These are phyloP conservation scores for Xenotilapia longispinis DNA, from an alignment of 2,113 vertebrate genomes.

Conservation along the genomic window DNA sequence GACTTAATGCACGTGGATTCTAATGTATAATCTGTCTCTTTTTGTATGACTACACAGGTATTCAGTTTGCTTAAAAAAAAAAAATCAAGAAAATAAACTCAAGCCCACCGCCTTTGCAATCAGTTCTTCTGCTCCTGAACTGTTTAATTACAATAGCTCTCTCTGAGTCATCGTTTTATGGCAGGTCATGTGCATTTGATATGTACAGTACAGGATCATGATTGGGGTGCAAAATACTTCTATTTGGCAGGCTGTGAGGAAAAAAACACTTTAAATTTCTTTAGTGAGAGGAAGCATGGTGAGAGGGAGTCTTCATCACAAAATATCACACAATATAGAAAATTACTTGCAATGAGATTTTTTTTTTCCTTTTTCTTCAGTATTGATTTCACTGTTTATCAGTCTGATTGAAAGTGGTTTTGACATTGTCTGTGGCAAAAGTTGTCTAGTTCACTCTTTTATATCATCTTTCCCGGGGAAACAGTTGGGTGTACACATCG, in stretches of 20 bases:
- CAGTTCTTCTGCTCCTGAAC: conserved; percentile 34
- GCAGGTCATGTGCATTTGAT: conserved; percentile 63
- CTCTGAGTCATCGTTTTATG: conserved; percentile 26
- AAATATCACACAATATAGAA: conserved; percentile 68
- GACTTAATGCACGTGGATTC: conserved; percentile 1
- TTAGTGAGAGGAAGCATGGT: conserved; percentile 60
- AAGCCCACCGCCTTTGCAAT: neutral
- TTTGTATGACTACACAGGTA: conserved; percentile 17
- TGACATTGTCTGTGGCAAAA: conserved; percentile 49
- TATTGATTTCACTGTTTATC: conserved; percentile 37
- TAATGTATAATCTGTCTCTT: conserved; percentile 20
- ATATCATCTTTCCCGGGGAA: conserved; percentile 34
- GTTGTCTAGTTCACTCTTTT: conserved; percentile 50
- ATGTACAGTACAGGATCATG: conserved; percentile 68
- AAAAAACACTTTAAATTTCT: conserved; percentile 9
- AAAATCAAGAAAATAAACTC: neutral
- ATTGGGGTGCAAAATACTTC: conserved; percentile 45
- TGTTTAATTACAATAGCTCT: neutral
- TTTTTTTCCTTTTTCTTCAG: neutral
- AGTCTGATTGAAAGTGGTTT: conserved; percentile 27
- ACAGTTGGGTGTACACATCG: conserved; percentile 4
- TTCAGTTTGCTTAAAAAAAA: neutral
- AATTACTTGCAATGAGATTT: conserved; percentile 44
- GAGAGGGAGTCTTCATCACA: conserved; percentile 66
- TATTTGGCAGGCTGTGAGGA: conserved; percentile 69